Conservation (phyloP, 2,797 vertebrate genomes). For the Hirundo rustica region DNA sequence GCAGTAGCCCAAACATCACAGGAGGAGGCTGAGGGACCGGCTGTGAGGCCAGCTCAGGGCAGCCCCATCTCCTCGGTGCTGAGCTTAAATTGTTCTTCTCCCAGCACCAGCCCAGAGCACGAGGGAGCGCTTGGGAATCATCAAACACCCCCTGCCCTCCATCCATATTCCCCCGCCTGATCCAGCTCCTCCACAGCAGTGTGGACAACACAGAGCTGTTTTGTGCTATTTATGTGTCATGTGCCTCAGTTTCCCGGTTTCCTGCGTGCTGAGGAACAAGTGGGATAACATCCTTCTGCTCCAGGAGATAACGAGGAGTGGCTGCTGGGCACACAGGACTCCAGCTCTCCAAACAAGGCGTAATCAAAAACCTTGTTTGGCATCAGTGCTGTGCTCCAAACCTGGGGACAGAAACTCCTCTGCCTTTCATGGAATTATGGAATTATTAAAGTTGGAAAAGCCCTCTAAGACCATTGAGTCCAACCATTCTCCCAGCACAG, state of each 20-base stretch:
- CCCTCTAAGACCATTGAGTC: background rate
- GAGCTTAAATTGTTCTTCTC: background rate
- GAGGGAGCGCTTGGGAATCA: background rate
- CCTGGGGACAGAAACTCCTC: background rate
- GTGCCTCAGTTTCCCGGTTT: background rate
- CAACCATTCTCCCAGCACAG: background rate
- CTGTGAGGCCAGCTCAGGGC: background rate
- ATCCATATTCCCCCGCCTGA: background rate
- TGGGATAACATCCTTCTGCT: background rate
- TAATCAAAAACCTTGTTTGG: background rate
- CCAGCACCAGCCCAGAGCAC: background rate
- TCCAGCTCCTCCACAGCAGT: background rate
- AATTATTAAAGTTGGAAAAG: background rate
- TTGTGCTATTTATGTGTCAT: rapidly evolving
- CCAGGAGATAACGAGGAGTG: background rate
- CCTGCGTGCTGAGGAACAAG: background rate
- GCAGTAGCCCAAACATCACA: background rate
- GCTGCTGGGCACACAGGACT: background rate
- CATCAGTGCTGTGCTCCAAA: background rate
- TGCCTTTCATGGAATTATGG: background rate
- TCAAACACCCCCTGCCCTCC: background rate
- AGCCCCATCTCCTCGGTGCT: background rate
- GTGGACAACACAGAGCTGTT: rapidly evolving
- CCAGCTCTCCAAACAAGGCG: background rate
- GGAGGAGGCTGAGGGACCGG: background rate